These are phyloP conservation scores for Caenorhabditis briggsae DNA, from an alignment of 1,140 invertebrate species.

Conservation along the genomic window DNA sequence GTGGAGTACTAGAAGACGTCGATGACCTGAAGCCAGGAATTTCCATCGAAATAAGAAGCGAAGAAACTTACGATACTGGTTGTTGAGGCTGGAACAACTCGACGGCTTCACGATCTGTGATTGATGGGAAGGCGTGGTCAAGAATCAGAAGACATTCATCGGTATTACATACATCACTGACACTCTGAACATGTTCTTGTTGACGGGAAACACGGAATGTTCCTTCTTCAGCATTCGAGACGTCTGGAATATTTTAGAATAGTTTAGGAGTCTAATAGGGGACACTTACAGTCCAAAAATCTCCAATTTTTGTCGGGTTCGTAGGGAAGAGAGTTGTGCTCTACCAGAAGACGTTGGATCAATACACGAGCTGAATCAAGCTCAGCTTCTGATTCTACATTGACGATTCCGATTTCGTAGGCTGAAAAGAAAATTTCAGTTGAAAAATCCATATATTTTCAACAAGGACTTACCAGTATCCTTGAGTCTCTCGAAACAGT, in stretches of 20 bases:
- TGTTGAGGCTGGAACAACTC: constrained; percentile 53
- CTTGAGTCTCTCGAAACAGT: constrained; percentile 77
- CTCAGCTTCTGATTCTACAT: constrained; percentile 75
- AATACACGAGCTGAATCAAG: constrained; percentile 66
- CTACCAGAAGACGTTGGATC: constrained; percentile 73
- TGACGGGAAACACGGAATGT: constrained; percentile 77
- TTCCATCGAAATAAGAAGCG: background rate
- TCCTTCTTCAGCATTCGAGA: constrained; percentile 77
- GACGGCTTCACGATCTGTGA: constrained; percentile 73
- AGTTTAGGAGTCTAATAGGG: background rate
- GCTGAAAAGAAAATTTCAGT: constrained; percentile 41
- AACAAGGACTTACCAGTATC: constrained; percentile 70
- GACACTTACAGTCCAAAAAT: constrained; percentile 74
- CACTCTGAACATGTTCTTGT: constrained; percentile 71
- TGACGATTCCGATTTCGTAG: constrained; percentile 75
- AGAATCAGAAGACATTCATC: constrained; percentile 75
- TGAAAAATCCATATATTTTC: background rate
- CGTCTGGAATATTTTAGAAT: constrained; percentile 65
- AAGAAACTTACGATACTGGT: constrained; percentile 20
- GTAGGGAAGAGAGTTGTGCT: constrained; percentile 75
- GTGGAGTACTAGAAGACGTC: constrained; percentile 15
- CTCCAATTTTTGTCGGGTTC: constrained; percentile 76
- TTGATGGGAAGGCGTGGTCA: constrained; percentile 77
- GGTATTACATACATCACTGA: constrained; percentile 77
- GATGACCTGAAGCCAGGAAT: constrained; percentile 40